These are phyloP conservation scores for Tenrec ecaudatus DNA, from an alignment of 2,113 vertebrate genomes.

Conservation along the genomic window DNA sequence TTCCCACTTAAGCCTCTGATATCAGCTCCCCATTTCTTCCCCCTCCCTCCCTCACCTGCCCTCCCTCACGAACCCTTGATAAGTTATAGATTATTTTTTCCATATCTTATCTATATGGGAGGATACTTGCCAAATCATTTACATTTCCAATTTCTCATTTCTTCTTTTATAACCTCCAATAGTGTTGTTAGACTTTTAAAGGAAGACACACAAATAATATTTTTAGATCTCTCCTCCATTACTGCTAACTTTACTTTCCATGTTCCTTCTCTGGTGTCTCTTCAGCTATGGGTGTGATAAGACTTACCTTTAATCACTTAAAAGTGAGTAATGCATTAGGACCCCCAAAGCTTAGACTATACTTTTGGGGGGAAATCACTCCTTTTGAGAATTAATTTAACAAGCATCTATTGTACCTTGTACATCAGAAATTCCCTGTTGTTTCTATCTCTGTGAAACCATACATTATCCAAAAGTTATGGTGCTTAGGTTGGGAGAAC, in stretches of 20 bases:
- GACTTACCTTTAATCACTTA: slow-evolving; percentile 77
- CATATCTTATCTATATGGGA: neutral
- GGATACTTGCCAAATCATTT: slow-evolving; percentile 62
- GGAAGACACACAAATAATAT: slow-evolving; percentile 55
- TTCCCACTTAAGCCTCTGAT: too few relatives aligned
- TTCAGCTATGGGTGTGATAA: slow-evolving; percentile 67
- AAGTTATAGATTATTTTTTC: too few relatives aligned
- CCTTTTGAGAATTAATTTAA: slow-evolving; percentile 77
- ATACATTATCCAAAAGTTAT: slow-evolving; percentile 67
- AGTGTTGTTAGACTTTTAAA: slow-evolving; percentile 57
- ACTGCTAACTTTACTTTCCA: slow-evolving; percentile 77
- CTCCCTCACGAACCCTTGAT: too few relatives aligned
- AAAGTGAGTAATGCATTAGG: slow-evolving; percentile 74
- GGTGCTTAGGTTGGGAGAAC: slow-evolving; percentile 67
- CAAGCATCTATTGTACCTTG: slow-evolving; percentile 66
- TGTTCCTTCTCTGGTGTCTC: slow-evolving; percentile 39
- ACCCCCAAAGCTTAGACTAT: slow-evolving; percentile 49
- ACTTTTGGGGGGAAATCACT: slow-evolving; percentile 62
- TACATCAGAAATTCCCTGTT: slow-evolving; percentile 60
- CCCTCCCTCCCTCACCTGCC: too few relatives aligned
- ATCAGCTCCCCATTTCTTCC: too few relatives aligned
- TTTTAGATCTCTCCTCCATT: slow-evolving; percentile 59
- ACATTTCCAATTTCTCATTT: slow-evolving; percentile 54
- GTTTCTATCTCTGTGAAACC: slow-evolving; percentile 61
- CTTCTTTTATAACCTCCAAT: slow-evolving; percentile 59